Conservation (phyloP, 2,113 vertebrate species). For the Eurypyga helias region DNA sequence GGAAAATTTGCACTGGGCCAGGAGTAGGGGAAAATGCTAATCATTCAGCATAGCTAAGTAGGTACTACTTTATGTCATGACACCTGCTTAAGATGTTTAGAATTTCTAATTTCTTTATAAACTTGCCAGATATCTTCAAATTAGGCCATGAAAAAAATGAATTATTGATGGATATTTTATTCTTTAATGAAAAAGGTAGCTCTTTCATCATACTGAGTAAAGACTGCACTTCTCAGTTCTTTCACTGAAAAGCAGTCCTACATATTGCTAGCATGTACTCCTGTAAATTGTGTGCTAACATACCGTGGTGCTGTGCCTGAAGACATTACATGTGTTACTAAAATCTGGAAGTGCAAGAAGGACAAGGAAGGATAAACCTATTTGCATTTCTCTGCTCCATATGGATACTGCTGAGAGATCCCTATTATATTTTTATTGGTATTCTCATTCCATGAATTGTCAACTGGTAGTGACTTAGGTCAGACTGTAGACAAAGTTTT, state of each 20-base stretch:
- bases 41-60: neutral
- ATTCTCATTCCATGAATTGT: neutral
- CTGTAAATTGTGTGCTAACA: neutral
- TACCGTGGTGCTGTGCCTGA: neutral
- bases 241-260: constrained; percentile 9
- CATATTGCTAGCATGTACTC: neutral
- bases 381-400: neutral
- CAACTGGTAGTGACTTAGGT: neutral
- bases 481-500: neutral
- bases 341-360: neutral
- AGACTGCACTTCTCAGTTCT: neutral
- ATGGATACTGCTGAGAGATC: neutral
- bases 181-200: constrained; percentile 6
- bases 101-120: constrained; percentile 48
- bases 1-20: neutral
- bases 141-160: neutral
- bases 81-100: constrained; percentile 31
- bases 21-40: neutral
- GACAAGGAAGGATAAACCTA: neutral
- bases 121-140: constrained; percentile 46
- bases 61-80: constrained; percentile 10
- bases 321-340: neutral
- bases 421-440: neutral
- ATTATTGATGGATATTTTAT: neutral
- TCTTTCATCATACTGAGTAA: constrained; percentile 19